A percentile compares a stretch with the other conserved stretches of the same genome.
Evolutionary conservation across 2,113 vertebrate genomes (phyloP).

Genomic region (Conger conger): DNA sequence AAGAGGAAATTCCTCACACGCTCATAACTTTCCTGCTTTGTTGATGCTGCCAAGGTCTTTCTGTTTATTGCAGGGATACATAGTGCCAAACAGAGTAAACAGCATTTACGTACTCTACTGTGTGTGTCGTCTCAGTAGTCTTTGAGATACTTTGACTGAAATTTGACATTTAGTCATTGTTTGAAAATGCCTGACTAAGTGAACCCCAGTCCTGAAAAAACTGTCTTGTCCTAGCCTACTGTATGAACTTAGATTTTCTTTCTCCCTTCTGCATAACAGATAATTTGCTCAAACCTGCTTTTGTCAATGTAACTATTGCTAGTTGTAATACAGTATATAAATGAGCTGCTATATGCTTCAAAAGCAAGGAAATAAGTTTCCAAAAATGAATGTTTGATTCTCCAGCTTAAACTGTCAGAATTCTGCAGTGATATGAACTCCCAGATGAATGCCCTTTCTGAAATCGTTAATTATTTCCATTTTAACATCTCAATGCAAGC

Average conservation of each 20-base stretch:
- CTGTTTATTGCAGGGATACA: neutral
- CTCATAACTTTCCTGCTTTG: neutral
- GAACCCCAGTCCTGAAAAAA: no score
- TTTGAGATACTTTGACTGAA: neutral
- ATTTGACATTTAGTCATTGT: neutral
- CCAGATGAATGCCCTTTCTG: neutral
- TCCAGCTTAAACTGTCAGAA: no score
- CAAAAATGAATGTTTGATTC: no score
- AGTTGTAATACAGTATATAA: neutral
- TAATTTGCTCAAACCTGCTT: no score
- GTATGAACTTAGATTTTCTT: no score
- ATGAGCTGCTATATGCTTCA: neutral
- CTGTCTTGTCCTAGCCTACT: no score
- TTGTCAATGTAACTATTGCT: neutral
- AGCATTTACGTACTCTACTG: neutral
- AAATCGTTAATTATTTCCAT: neutral
- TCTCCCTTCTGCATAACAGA: no score
- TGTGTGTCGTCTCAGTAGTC: neutral
- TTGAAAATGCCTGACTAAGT: no score
- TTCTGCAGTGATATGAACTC: neutral
- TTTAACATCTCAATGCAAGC: neutral
- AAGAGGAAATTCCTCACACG: neutral
- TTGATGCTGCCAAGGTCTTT: neutral
- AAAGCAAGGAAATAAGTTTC: neutral
- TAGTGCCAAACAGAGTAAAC: neutral